Evolutionary conservation across 2,888 invertebrate species (phyloP).

Genomic region (Steinernema hermaphroditum): DNA sequence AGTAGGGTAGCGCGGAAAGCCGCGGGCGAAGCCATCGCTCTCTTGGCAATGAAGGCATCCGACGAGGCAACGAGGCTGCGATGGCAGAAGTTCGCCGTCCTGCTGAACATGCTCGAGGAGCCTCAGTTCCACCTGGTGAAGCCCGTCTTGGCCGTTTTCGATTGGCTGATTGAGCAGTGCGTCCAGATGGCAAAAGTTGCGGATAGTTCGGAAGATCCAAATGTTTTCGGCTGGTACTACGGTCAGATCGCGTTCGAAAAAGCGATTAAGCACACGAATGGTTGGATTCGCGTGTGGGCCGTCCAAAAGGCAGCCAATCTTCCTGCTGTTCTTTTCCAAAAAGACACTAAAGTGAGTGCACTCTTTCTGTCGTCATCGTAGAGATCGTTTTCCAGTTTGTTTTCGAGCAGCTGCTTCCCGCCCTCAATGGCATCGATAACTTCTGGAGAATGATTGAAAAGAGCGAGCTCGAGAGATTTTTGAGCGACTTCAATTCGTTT

Average conservation of each 20-base stretch:
- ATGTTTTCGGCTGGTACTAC: conserved; percentile 1
- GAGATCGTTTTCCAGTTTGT: conserved; percentile 39
- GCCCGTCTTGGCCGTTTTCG: not conserved
- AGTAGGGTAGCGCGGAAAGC: conserved; percentile 14
- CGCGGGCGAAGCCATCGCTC: conserved; percentile 3
- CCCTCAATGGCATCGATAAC: conserved; percentile 47
- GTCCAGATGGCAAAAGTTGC: not conserved
- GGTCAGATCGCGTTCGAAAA: conserved; percentile 28
- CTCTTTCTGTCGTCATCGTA: too few relatives aligned
- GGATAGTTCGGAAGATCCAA: not conserved
- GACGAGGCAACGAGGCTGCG: not conserved
- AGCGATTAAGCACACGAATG: conserved; percentile 50
- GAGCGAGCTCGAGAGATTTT: not conserved
- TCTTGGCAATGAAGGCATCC: conserved; percentile 7
- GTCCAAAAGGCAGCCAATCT: conserved; percentile 44
- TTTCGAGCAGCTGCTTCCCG: conserved; percentile 39
- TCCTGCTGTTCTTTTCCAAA: conserved; percentile 22
- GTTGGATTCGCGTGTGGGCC: conserved; percentile 56
- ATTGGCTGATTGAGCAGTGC: conserved; percentile 4
- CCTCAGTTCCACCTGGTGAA: conserved; percentile 44
- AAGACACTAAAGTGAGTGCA: conserved; percentile 23
- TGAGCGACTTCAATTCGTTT: not conserved
- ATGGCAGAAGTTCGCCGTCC: conserved; percentile 43
- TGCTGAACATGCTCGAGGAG: conserved; percentile 51
- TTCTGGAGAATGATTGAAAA: conserved; percentile 53